Percentiles rank a stretch among this genome's conserved stretches.
phyloP scores from a whole-genome alignment of 1,140 invertebrate species.

The Pararge aegeria region DNA sequence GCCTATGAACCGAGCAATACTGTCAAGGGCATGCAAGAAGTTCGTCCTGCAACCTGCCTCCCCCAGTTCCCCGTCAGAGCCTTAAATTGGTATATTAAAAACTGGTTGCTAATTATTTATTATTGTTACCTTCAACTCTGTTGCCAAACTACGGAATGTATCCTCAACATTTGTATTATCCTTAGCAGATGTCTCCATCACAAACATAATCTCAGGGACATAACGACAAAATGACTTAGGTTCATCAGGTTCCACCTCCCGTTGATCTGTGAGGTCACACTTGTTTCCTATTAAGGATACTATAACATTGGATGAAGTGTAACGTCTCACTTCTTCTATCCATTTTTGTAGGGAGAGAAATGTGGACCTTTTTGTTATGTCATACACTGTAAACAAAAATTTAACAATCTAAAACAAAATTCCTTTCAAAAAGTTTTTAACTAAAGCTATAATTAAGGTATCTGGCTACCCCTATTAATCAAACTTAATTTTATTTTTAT shows the following conservation, averaged over 20 bases:
- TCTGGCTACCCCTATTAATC: no score
- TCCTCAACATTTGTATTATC: slow-evolving; percentile 96
- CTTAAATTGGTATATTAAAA: no score
- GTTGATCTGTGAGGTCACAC: slow-evolving; percentile 89
- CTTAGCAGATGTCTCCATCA: slow-evolving; percentile 96
- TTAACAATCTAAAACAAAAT: no score
- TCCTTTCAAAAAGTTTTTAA: no score
- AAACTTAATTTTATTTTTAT: no score
- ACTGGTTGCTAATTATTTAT: no score
- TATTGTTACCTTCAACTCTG: slow-evolving; percentile 87
- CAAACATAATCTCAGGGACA: slow-evolving; percentile 90
- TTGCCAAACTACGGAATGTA: slow-evolving; percentile 93
- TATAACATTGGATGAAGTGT: slow-evolving; percentile 94
- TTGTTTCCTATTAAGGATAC: slow-evolving; percentile 96
- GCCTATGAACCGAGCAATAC: no score
- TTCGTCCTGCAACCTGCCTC: no score
- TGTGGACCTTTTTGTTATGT: slow-evolving; percentile 94
- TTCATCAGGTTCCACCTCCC: slow-evolving; percentile 92
- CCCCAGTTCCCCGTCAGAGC: no score
- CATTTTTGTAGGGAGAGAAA: slow-evolving; percentile 94
- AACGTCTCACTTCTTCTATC: slow-evolving; percentile 96
- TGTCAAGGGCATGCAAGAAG: no score
- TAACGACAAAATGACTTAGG: slow-evolving; percentile 91
- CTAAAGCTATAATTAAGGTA: no score
- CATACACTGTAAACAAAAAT: slow-evolving; percentile 87